Evolutionary conservation across 2,888 invertebrate genomes (phyloP).

Genomic region (Tethea ocularis): DNA sequence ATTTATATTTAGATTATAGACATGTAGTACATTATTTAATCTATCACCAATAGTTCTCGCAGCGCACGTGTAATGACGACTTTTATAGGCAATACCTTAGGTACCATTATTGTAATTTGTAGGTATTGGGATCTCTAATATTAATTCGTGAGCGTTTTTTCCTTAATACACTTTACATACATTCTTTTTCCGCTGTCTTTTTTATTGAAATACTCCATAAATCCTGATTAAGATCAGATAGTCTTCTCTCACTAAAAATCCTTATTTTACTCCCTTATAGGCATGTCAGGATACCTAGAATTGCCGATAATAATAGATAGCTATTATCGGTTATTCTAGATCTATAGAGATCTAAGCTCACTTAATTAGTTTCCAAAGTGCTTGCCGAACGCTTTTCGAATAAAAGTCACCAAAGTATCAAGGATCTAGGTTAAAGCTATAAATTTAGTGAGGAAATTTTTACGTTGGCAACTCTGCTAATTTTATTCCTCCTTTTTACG

Average conservation of each 20-base stretch:
- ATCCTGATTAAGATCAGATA: not conserved
- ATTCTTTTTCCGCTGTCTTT: not conserved
- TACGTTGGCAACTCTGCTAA: constrained; percentile 11
- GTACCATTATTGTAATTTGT: no score
- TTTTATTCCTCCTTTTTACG: not conserved
- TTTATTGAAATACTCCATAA: no score
- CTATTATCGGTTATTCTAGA: no score
- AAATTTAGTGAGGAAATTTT: constrained; percentile 19
- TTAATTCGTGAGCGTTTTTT: no score
- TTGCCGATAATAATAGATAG: not conserved
- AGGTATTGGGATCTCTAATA: no score
- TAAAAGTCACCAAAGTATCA: not conserved
- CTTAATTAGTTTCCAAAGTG: constrained; percentile 5
- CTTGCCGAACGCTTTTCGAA: not conserved
- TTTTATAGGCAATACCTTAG: no score
- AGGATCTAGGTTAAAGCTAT: constrained; percentile 20
- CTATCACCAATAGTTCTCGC: no score
- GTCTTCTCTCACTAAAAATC: not conserved
- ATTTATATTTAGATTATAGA: no score
- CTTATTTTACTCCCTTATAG: not conserved
- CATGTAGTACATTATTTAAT: no score
- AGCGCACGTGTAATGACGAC: no score
- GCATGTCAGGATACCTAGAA: not conserved
- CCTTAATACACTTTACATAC: no score
- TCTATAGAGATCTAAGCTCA: not conserved